Conservation (phyloP, 2,797 vertebrate species). For the Alcedo quadribrachys region DNA sequence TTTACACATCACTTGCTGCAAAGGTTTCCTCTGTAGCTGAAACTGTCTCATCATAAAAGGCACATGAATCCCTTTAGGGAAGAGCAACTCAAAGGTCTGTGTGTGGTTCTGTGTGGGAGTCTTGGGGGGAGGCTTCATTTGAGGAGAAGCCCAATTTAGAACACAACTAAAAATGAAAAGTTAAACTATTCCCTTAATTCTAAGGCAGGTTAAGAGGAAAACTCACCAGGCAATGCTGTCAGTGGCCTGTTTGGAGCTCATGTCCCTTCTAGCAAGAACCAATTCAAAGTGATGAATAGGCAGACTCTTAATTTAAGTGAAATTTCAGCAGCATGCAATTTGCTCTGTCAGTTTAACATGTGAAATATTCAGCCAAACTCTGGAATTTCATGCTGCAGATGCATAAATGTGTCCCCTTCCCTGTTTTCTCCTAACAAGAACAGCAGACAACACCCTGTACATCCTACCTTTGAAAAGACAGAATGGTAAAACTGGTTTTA, state of each 20-base stretch:
- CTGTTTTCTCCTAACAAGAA: background rate
- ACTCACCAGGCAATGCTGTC: background rate
- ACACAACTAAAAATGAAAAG: background rate
- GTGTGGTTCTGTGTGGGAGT: background rate
- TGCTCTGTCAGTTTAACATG: background rate
- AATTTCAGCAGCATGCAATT: background rate
- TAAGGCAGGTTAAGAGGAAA: background rate
- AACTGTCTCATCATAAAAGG: background rate
- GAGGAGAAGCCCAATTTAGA: background rate
- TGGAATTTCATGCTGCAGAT: background rate
- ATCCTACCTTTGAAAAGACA: constrained; percentile 21
- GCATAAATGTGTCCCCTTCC: background rate
- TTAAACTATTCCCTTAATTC: background rate
- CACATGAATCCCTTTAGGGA: background rate
- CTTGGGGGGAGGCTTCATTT: background rate
- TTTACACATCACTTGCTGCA: background rate
- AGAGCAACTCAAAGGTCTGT: background rate
- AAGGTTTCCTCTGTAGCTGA: background rate
- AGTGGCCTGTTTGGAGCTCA: background rate
- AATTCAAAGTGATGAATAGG: background rate
- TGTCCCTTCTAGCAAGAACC: background rate
- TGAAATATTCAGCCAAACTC: background rate
- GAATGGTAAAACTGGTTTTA: constrained; percentile 41
- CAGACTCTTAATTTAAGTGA: background rate
- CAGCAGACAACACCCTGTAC: background rate